Percentiles rank a stretch among this genome's conserved stretches.
phyloP scores from a whole-genome alignment of 2,888 invertebrate species.

The Holacanthella duospinosa region DNA sequence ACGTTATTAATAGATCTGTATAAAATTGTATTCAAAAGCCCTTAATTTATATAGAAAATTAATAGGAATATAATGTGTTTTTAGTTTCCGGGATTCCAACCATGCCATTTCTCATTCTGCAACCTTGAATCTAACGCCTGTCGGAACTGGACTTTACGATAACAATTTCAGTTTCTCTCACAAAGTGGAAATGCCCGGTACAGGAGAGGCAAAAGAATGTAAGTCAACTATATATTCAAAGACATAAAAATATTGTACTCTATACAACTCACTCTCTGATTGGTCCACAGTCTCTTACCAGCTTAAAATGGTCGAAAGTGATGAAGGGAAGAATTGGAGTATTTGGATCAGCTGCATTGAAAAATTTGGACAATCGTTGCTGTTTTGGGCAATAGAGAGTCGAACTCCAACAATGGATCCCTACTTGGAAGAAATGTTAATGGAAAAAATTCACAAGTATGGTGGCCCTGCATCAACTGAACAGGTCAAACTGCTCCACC shows the following conservation, averaged over 20 bases:
- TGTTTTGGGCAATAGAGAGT: background rate
- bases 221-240: no score
- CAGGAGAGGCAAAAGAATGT: background rate
- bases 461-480: background rate
- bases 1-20: no score
- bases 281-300: background rate
- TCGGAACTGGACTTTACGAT: background rate
- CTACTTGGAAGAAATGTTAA: background rate
- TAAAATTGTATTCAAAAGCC: no score
- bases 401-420: background rate
- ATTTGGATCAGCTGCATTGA: background rate
- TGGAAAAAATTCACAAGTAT: conserved; percentile 5
- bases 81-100: no score
- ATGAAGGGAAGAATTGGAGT: background rate
- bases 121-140: background rate
- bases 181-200: background rate
- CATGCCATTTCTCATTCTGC: no score
- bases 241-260: no score
- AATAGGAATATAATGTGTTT: no score
- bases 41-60: no score
- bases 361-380: background rate
- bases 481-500: background rate
- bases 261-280: background rate
- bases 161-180: background rate
- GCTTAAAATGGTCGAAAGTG: background rate